phyloP scores from a whole-genome alignment of 30 jellyfish, hydroid and myxozoan genomes.

The Hydractinia echinata region DNA sequence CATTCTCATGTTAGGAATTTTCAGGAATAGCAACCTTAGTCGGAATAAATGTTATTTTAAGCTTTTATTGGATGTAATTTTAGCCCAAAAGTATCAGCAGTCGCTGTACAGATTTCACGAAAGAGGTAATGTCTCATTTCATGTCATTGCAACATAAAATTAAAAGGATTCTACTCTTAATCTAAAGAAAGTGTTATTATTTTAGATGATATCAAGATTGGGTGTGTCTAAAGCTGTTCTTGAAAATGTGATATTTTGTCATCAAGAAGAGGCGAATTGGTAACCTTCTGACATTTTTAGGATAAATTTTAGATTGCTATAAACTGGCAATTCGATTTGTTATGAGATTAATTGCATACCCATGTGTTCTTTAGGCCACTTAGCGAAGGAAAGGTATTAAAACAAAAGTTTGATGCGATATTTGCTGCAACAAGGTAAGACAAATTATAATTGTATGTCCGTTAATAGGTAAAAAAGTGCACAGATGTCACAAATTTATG shows the following conservation, averaged over 20 bases:
- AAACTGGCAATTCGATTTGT: no score
- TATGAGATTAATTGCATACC: not conserved
- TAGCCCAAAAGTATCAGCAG: constrained; percentile 76
- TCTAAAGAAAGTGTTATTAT: not conserved
- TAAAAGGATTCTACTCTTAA: not conserved
- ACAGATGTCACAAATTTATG: not conserved
- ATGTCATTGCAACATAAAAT: not conserved
- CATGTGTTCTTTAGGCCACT: constrained; percentile 70
- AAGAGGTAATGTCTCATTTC: constrained; percentile 59
- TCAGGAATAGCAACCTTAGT: no score
- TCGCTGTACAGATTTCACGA: constrained; percentile 93
- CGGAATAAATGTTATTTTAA: no score
- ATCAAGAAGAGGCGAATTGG: constrained; percentile 99
- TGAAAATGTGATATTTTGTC: constrained; percentile 97
- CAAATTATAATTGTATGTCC: not conserved
- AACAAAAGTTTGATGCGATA: constrained; percentile 91
- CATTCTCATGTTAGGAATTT: no score
- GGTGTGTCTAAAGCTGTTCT: constrained; percentile 97
- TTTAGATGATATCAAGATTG: constrained; percentile 81
- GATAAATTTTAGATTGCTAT: no score
- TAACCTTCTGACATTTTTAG: not conserved
- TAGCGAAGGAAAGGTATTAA: constrained; percentile 85
- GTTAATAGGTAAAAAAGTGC: no score
- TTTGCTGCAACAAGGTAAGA: constrained; percentile 92
- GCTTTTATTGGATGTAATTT: not conserved